These are phyloP conservation scores for Oscheius onirici DNA, from an alignment of 2,888 invertebrate species.

Conservation along the genomic window DNA sequence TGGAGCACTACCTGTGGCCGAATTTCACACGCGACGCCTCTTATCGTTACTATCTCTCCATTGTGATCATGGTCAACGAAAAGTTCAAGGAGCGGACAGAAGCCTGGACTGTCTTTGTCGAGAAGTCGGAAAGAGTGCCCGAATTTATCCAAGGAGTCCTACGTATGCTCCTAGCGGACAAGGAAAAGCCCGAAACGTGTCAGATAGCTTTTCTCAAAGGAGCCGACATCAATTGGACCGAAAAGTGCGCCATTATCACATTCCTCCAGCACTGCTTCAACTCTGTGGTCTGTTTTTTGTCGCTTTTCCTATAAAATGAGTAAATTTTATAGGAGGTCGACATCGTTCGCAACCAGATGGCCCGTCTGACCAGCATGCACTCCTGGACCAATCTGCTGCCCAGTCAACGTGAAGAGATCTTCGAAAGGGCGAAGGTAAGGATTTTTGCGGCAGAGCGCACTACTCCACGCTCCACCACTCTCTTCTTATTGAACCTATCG, in stretches of 20 bases:
- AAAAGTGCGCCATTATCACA: conserved; percentile 87
- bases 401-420: conserved; percentile 83
- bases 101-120: conserved; percentile 83
- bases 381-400: conserved; percentile 89
- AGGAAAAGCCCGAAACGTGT: conserved; percentile 73
- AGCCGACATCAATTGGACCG: conserved; percentile 71
- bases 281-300: conserved; percentile 79
- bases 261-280: conserved; percentile 96
- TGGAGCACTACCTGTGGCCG: conserved; percentile 96
- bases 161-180: conserved; percentile 77
- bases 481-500: neutral
- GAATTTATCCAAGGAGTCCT: conserved; percentile 71
- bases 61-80: conserved; percentile 97
- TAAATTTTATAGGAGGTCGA: conserved; percentile 81
- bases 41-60: conserved; percentile 84
- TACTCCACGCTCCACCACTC: neutral
- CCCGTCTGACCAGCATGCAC: conserved; percentile 87
- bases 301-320: neutral
- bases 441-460: neutral
- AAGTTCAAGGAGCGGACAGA: conserved; percentile 95
- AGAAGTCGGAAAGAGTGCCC: conserved; percentile 69
- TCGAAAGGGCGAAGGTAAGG: conserved; percentile 72
- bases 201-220: conserved; percentile 55
- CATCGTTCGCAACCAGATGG: conserved; percentile 89
- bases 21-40: conserved; percentile 81